These are phyloP conservation scores for Poeciliopsis gracilis DNA, from an alignment of 2,797 vertebrate species.

Conservation along the genomic window DNA sequence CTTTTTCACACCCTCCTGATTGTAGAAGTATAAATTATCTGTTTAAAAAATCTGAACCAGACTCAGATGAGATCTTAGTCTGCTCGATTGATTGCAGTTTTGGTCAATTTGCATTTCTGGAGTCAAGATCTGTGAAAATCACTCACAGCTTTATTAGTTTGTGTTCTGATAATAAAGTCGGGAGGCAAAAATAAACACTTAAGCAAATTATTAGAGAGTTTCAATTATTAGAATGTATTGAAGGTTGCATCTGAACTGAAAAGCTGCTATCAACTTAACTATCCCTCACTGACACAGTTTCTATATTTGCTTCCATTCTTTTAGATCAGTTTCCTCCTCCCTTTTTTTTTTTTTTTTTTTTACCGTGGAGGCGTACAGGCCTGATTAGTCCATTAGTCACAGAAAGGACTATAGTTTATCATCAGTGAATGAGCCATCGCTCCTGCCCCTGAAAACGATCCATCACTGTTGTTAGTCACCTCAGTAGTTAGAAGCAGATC, in stretches of 20 bases:
- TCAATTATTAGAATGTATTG: too few relatives aligned
- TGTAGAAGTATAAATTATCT: not conserved
- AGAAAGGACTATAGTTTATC: slow-evolving; percentile 58
- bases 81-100: not conserved
- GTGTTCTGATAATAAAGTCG: not conserved
- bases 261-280: slow-evolving; percentile 2
- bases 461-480: slow-evolving; percentile 39
- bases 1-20: slow-evolving; percentile 4
- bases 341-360: slow-evolving; percentile 13
- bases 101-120: not conserved
- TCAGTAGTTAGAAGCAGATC: slow-evolving; percentile 24
- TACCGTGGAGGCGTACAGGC: slow-evolving; percentile 6
- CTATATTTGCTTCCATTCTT: slow-evolving; percentile 19
- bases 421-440: slow-evolving; percentile 44
- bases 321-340: slow-evolving; percentile 26
- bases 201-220: not conserved
- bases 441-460: slow-evolving; percentile 28
- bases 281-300: slow-evolving; percentile 12
- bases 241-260: not conserved
- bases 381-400: slow-evolving; percentile 63
- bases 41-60: not conserved
- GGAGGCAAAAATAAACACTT: not conserved
- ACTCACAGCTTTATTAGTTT: not conserved
- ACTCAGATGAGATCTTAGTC: slow-evolving; percentile 2
- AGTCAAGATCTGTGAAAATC: not conserved